Evolutionary conservation across 1,140 invertebrate species (phyloP), one percentile per base, ranked within the genome.

Genomic region (Spodoptera frugiperda): DNA sequence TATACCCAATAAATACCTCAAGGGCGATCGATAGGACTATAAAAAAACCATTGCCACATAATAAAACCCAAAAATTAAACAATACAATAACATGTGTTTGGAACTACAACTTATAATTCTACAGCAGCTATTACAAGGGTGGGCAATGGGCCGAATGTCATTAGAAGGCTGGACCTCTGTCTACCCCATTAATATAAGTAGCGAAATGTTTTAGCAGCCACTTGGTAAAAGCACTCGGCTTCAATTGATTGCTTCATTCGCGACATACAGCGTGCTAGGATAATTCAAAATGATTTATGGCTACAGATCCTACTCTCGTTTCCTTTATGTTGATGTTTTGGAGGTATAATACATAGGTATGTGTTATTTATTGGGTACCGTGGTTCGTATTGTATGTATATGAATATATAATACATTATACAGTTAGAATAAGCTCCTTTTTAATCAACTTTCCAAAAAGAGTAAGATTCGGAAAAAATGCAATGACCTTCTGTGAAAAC

Each of bases 121-220:
- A 78, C 73, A 55, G 30, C 48, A 46, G 14, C 49, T 48, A 78
- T 61, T 72, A 77, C 49, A 76, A 46, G 30, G 14, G 17, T 8
- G 44, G 51, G 17, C 70, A 79, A 77, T 80, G 76, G 79, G 55
- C 65, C 76, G 76, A 78, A 59, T 59, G 65, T 75, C 76, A 57
- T 80, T 80, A 80, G 72, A 65, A 33, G 17, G 21, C 53, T 72
- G 25, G 30, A n/a, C 30, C 59, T 30, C 59, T 53, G 44, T 71
- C 72, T 48, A 63, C 17, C 17, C 77, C 72, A 79, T 74, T 82
- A 75, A 73, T 72, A 72, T 72, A 71, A 77, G 44, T 59, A 78
- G 71, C 70, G 49, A 67, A 74, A 73, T 77, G 67, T 78, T 78
- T 80, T 80, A 79, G 81, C 67, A 61, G 73, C 57, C 76, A 79